phyloP scores from a whole-genome alignment of 2,797 vertebrate species.

The Hippopotamyrus pictus region DNA sequence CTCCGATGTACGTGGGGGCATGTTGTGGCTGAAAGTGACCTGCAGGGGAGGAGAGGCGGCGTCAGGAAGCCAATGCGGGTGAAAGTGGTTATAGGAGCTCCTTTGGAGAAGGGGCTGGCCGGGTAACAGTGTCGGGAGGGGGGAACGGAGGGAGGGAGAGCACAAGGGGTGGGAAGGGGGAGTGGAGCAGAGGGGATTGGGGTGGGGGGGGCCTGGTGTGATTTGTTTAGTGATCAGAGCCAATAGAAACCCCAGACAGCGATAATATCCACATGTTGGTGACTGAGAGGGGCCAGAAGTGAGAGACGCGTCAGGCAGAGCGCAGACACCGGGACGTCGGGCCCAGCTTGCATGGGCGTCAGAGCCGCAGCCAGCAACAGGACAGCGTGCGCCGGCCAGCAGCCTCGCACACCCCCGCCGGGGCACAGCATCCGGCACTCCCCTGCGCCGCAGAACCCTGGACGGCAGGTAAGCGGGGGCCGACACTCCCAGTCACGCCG shows the following conservation, averaged over 20 bases:
- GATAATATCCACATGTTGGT: slow-evolving; percentile 58
- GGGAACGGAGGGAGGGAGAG: neutral
- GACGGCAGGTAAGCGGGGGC: slow-evolving; percentile 26
- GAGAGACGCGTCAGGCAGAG: slow-evolving; percentile 35
- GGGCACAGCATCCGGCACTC: slow-evolving; percentile 25
- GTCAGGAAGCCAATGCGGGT: neutral
- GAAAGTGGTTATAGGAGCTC: neutral
- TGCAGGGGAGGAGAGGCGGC: neutral
- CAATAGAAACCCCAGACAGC: slow-evolving; percentile 61
- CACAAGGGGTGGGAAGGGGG: slow-evolving; percentile 20
- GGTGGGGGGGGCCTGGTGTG: slow-evolving; percentile 43
- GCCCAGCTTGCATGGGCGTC: neutral
- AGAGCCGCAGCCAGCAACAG: neutral
- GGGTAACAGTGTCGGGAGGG: neutral
- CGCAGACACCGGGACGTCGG: slow-evolving; percentile 31
- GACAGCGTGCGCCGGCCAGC: slow-evolving; percentile 5
- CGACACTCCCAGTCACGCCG: neutral
- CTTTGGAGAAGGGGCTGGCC: neutral
- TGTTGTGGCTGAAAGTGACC: neutral
- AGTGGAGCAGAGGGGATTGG: slow-evolving; percentile 1
- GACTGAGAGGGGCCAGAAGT: slow-evolving; percentile 51
- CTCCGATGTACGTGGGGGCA: neutral
- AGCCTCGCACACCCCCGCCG: slow-evolving; percentile 22
- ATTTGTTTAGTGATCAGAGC: slow-evolving; percentile 63
- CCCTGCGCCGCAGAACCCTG: slow-evolving; percentile 22